Evolutionary conservation across 2,113 vertebrate species (phyloP), one percentile per base, ranked within the genome.

Genomic region (Fulica atra): DNA sequence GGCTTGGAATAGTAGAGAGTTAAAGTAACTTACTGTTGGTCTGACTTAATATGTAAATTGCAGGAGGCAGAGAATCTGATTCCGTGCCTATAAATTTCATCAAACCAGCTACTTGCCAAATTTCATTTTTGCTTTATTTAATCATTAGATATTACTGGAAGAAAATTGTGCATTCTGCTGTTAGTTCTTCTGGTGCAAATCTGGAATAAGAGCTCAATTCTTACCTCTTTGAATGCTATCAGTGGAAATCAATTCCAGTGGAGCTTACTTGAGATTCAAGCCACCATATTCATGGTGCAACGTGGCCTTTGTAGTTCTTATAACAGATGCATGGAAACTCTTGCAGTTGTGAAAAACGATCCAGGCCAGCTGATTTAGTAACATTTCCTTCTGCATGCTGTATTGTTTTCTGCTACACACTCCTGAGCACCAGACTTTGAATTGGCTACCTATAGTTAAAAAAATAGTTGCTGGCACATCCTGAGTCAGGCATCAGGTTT

Each of bases 41-140:
- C 57, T 91, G 88, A 91, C 90, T 79, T 59, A 79, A 81, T 91
- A 89, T 95, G 91, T 80, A 94, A 96, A 95, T 96, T 93, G 73
- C 77, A 96, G 92, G 86, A 93, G 88, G 63, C 83, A 97, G 84
- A 92, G 61, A 91, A 95, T 87, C 84, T 71, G 81, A 91, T 92
- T 71, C 69, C 51, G 29, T 81, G 77, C 35, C 77, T 76, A 92
- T 88, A 88, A 95, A 92, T 89, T 91, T 79, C 88, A 93, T 78
- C 73, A 95, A 93, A 54, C 42, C 73, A 95, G 42, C 81, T 92
- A 77, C 89, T 93, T 93, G 95, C 92, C 94, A 96, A 81, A 95
- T 93, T 86, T 91, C 69, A 93, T 95, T 95, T 97, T 86, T 90
- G 56, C 69, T 86, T 92, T 88, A 88, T 95, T 95, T 96, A 94